Percentiles rank a stretch among this genome's conserved stretches.
Conservation (phyloP, 23 tunicate genomes). For the Ascidia mentula region DNA sequence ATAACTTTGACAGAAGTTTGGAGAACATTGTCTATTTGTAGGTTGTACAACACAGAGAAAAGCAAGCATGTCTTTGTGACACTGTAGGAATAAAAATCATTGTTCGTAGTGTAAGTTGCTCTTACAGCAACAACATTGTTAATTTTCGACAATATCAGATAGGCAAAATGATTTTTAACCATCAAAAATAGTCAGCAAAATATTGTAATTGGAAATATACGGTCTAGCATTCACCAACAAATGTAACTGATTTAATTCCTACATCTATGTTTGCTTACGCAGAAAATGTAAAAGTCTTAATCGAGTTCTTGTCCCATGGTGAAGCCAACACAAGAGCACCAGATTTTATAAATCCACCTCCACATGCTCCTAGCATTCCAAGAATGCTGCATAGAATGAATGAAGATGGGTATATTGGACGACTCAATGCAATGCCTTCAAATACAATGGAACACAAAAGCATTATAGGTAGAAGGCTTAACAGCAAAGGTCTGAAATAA, state of each 20-base stretch:
- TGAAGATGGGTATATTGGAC: constrained; percentile 52
- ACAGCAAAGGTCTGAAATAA: background rate
- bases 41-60: constrained; percentile 54
- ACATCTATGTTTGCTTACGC: no score
- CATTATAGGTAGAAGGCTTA: background rate
- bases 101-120: no score
- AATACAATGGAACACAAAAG: background rate
- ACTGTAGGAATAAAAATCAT: constrained; percentile 35
- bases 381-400: constrained; percentile 46
- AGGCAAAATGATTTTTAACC: no score
- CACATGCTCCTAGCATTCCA: constrained; percentile 81
- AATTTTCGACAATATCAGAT: no score
- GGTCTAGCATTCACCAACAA: no score
- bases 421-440: constrained; percentile 38
- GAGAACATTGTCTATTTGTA: constrained; percentile 21
- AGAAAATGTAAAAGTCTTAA: constrained; percentile 26
- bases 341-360: constrained; percentile 69
- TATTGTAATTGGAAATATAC: no score
- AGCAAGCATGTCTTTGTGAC: constrained; percentile 43
- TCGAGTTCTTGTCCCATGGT: constrained; percentile 47
- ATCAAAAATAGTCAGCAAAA: no score
- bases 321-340: constrained; percentile 7
- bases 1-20: constrained; percentile 23
- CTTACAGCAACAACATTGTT: no score
- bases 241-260: no score